Percentiles rank a stretch among this genome's conserved stretches.
Evolutionary conservation across 2,888 invertebrate species (phyloP).

Genomic region (Sisyra terminalis): DNA sequence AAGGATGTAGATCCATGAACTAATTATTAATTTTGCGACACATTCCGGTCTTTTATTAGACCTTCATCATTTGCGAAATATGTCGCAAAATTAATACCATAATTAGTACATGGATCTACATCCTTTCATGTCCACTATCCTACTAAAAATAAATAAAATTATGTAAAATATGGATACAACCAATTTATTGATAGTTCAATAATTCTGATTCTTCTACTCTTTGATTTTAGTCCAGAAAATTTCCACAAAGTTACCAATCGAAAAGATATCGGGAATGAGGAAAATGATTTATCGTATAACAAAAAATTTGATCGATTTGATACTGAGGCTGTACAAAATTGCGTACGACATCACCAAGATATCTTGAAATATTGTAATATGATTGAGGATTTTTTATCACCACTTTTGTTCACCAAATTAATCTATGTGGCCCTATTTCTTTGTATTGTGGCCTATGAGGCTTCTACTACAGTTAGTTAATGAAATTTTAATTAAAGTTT

Average conservation of each 20-base stretch:
- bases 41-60: too few species aligned
- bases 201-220: too few species aligned
- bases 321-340: slow-evolving; percentile 15
- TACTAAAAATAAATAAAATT: too few species aligned
- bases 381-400: slow-evolving; percentile 22
- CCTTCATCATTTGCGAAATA: too few species aligned
- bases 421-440: slow-evolving; percentile 20
- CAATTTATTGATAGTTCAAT: too few species aligned
- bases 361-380: slow-evolving; percentile 18
- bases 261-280: neutral
- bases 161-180: too few species aligned
- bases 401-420: slow-evolving; percentile 22
- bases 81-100: too few species aligned
- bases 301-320: slow-evolving; percentile 10
- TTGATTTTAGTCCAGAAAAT: neutral
- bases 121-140: too few species aligned
- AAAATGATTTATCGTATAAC: neutral
- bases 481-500: neutral
- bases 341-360: slow-evolving; percentile 21
- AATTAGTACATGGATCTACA: too few species aligned
- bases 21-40: too few species aligned
- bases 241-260: neutral
- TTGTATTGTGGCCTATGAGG: slow-evolving; percentile 22
- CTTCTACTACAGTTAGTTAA: slow-evolving; percentile 7
- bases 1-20: too few species aligned